phyloP scores from a whole-genome alignment of 2,113 vertebrate species.

The Hemiprocne comata region DNA sequence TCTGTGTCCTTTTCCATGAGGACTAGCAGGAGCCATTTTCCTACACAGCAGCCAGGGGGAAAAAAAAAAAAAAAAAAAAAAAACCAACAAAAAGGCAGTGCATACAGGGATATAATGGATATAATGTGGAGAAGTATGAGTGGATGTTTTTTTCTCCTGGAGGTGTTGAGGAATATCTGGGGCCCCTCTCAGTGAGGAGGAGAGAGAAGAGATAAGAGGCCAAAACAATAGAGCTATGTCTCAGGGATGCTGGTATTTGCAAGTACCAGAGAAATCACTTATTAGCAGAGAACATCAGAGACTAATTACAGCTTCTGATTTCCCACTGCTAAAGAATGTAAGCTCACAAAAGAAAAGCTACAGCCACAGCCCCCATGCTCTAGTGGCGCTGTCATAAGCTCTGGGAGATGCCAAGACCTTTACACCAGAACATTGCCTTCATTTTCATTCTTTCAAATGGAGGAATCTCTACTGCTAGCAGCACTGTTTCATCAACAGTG shows the following conservation, averaged over 20 bases:
- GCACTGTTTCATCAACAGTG: neutral
- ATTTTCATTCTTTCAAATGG: neutral
- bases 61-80: neutral
- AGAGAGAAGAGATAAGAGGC: constrained; percentile 15
- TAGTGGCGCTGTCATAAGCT: neutral
- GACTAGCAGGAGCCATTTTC: constrained; percentile 38
- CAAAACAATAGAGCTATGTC: constrained; percentile 2
- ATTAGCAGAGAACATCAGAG: constrained; percentile 56
- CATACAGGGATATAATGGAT: neutral
- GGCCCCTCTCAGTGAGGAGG: neutral
- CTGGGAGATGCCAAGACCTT: constrained; percentile 60
- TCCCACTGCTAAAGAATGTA: constrained; percentile 52
- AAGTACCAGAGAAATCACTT: constrained; percentile 33
- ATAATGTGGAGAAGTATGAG: neutral
- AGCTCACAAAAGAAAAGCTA: constrained; percentile 35
- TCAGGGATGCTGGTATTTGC: neutral
- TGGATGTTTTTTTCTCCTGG: neutral
- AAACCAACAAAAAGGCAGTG: too few relatives aligned
- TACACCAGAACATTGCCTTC: constrained; percentile 7
- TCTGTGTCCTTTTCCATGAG: constrained; percentile 74
- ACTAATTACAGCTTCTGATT: constrained; percentile 25
- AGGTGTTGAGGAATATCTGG: neutral
- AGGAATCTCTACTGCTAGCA: neutral
- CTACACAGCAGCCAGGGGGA: neutral
- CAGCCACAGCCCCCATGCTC: neutral